Conservation (phyloP, 2,888 invertebrate genomes). For the Drosophila macrospina region DNA sequence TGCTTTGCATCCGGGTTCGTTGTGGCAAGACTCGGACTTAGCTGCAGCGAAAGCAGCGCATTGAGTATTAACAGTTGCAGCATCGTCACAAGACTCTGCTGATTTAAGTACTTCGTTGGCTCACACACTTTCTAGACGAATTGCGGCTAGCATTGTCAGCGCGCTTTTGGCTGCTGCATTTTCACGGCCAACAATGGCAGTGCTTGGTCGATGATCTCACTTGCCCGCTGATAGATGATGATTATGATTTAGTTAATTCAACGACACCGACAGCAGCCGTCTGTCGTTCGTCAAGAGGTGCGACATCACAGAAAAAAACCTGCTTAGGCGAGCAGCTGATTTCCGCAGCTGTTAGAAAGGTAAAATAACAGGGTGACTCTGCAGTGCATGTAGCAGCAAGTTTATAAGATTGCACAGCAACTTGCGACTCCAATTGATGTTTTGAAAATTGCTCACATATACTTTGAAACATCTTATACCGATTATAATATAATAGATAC, state of each 20-base stretch:
- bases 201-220: conserved; percentile 69
- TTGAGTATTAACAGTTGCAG: conserved; percentile 61
- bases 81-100: conserved; percentile 37
- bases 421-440: neutral
- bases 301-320: conserved; percentile 44
- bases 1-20: conserved; percentile 39
- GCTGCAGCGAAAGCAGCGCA: conserved; percentile 21
- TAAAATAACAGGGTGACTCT: conserved; percentile 26
- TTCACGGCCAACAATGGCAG: conserved; percentile 68
- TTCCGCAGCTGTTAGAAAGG: conserved; percentile 33
- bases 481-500: no score
- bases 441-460: no score
- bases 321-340: conserved; percentile 51
- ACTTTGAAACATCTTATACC: no score
- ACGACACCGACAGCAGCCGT: conserved; percentile 37
- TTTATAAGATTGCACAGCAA: conserved; percentile 5
- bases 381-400: neutral
- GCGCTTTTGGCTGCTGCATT: conserved; percentile 55
- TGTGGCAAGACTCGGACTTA: conserved; percentile 23
- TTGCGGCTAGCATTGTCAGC: conserved; percentile 43
- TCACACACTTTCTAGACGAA: conserved; percentile 45
- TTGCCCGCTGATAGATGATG: conserved; percentile 68
- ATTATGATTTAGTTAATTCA: conserved; percentile 75
- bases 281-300: conserved; percentile 47
- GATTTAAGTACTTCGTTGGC: conserved; percentile 70